A percentile compares a stretch with the other conserved stretches of the same genome.
Evolutionary conservation across 2,113 vertebrate species (phyloP).

Genomic region (Cochlearius cochlearius): DNA sequence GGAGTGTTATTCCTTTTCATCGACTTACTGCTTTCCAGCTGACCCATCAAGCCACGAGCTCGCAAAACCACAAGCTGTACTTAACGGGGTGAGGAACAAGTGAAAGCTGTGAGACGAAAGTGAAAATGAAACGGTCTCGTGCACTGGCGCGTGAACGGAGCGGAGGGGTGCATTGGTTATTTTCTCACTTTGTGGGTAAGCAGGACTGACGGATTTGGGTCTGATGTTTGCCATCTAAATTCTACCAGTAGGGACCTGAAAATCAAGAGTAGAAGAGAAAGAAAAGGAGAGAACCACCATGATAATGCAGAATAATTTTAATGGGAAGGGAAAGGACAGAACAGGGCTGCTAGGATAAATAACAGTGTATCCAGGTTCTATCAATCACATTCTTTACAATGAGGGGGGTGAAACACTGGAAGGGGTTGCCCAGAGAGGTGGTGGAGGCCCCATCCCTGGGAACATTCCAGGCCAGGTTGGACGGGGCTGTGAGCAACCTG

Average conservation of each 20-base stretch:
- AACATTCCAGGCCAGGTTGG: no score
- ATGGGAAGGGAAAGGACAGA: neutral
- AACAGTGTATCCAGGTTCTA: neutral
- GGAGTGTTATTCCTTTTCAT: neutral
- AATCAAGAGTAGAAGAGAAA: neutral
- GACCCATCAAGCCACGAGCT: neutral
- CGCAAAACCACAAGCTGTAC: neutral
- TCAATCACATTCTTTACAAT: no score
- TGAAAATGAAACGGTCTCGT: neutral
- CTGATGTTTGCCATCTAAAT: neutral
- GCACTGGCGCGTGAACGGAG: neutral
- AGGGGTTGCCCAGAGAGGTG: no score
- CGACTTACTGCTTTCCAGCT: neutral
- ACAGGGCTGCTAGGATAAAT: neutral
- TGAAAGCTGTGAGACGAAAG: neutral
- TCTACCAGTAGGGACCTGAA: neutral
- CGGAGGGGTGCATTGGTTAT: neutral
- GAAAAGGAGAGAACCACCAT: neutral
- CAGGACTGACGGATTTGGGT: neutral
- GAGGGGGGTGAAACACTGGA: no score
- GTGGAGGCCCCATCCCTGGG: no score
- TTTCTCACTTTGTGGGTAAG: neutral
- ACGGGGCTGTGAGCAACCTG: no score
- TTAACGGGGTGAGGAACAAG: neutral
- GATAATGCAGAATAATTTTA: neutral